Evolutionary conservation across 2,797 vertebrate species (phyloP).

Genomic region (Pipistrellus nathusii): DNA sequence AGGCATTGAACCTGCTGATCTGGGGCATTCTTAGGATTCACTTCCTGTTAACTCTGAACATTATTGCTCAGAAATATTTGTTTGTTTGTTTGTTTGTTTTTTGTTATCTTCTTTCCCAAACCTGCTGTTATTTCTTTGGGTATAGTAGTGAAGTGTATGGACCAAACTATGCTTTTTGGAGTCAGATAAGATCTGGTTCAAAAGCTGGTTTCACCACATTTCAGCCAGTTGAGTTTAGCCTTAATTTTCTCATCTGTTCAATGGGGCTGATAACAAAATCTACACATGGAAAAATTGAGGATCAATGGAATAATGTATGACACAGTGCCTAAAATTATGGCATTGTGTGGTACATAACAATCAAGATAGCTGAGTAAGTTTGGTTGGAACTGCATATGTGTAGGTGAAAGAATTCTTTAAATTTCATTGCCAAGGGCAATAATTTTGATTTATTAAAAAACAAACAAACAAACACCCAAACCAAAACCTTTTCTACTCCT

Average conservation of each 20-base stretch:
- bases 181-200: neutral
- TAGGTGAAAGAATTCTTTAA: neutral
- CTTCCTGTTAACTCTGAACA: neutral
- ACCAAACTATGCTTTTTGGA: neutral
- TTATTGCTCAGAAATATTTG: neutral
- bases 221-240: neutral
- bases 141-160: neutral
- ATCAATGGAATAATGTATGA: neutral
- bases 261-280: neutral
- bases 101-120: neutral
- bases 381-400: neutral
- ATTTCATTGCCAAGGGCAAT: neutral
- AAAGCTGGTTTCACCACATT: neutral
- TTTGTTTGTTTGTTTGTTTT: neutral
- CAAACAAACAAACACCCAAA: neutral
- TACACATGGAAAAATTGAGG: neutral
- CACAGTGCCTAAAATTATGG: neutral
- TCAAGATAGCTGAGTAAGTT: neutral
- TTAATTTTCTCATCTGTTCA: constrained; percentile 19
- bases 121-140: neutral
- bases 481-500: neutral
- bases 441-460: neutral
- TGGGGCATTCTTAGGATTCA: neutral
- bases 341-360: neutral
- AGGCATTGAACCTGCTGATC: neutral